Evolutionary conservation across 2,888 invertebrate genomes (phyloP).

Genomic region (Eudasyphora cyanicolor): DNA sequence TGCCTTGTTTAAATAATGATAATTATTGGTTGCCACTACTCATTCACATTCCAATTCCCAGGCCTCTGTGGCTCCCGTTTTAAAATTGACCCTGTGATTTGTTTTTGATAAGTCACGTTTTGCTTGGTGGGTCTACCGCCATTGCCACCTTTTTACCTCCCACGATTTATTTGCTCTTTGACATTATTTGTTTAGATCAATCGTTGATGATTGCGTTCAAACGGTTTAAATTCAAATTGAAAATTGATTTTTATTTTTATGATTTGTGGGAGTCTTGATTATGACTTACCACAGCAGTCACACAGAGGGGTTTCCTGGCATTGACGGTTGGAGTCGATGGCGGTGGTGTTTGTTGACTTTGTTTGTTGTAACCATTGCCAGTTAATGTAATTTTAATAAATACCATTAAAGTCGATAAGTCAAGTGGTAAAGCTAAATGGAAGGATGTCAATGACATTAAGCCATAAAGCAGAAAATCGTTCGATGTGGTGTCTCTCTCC

Average conservation of each 20-base stretch:
- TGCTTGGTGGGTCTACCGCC: background rate
- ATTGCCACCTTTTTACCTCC: background rate
- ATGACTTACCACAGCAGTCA: no score
- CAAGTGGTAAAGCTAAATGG: background rate
- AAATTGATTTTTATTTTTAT: constrained; percentile 47
- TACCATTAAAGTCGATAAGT: background rate
- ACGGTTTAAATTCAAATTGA: constrained; percentile 46
- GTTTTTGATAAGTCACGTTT: constrained; percentile 61
- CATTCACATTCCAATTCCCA: background rate
- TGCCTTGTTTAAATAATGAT: background rate
- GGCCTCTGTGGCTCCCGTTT: background rate
- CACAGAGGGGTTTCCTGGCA: background rate
- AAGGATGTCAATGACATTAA: background rate
- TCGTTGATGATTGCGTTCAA: constrained; percentile 17
- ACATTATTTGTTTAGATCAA: constrained; percentile 2
- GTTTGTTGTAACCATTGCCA: background rate
- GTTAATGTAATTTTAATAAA: background rate
- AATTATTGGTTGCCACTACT: constrained; percentile 24
- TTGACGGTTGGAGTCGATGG: background rate
- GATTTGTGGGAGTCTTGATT: background rate
- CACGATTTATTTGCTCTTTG: background rate
- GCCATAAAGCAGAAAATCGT: background rate
- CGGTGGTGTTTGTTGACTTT: background rate
- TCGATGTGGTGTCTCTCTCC: background rate
- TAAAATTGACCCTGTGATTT: constrained; percentile 29